Percentiles rank a stretch among this genome's conserved stretches.
phyloP scores from a whole-genome alignment of 1,140 invertebrate species.

The Calephelis virginiensis region DNA sequence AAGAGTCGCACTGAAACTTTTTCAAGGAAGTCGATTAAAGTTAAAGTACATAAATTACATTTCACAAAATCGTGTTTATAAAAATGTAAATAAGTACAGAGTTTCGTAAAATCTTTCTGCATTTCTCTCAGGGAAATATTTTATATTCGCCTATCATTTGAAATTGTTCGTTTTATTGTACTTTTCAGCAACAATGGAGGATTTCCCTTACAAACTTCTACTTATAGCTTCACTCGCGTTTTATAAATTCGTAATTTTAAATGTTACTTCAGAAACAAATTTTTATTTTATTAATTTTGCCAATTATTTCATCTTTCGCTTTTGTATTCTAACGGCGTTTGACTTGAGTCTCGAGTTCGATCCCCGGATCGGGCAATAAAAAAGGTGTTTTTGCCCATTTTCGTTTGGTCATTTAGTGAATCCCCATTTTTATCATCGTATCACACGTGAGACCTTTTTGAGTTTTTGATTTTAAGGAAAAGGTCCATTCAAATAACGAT shows the following conservation, averaged over 20 bases:
- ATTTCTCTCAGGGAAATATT: conserved; percentile 12
- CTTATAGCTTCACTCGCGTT: neutral
- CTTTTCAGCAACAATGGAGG: conserved; percentile 1
- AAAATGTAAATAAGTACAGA: conserved; percentile 24
- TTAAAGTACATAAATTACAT: conserved; percentile 59
- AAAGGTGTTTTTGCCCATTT: too few species aligned
- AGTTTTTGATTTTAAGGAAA: too few species aligned
- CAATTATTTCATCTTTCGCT: too few species aligned
- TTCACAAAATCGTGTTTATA: conserved; percentile 32
- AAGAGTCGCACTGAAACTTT: conserved; percentile 56
- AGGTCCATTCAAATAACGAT: too few species aligned
- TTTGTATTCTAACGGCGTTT: too few species aligned
- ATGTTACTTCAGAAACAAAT: too few species aligned
- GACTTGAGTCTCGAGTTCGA: too few species aligned
- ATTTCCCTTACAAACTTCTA: neutral
- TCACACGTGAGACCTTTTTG: too few species aligned
- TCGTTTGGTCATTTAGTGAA: too few species aligned
- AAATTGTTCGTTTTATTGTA: conserved; percentile 7
- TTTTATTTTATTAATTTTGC: too few species aligned
- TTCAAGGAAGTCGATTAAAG: conserved; percentile 68
- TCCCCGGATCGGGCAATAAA: too few species aligned
- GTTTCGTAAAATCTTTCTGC: conserved; percentile 19
- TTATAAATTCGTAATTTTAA: neutral
- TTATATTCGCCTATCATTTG: conserved; percentile 14
- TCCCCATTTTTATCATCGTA: too few species aligned